Evolutionary conservation across 1,140 invertebrate genomes (phyloP), one percentile per base, ranked within the genome.

Genomic region (Pseudobourletiella spinata): DNA sequence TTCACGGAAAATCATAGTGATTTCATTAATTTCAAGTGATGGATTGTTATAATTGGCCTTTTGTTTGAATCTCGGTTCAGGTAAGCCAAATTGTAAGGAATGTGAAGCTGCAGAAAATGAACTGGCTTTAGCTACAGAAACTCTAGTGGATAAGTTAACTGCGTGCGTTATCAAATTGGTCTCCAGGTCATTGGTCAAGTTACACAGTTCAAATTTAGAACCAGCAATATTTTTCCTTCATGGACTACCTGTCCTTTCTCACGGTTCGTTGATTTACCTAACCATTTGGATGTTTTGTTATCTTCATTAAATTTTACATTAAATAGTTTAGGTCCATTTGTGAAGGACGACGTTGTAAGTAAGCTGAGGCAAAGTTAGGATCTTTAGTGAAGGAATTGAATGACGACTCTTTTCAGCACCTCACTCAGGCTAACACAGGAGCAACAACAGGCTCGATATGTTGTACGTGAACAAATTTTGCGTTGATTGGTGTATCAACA

Each of bases 401-500:
- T 52, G 91, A 95, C 78, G 84, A 90, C 66, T 90, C 82, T 71
- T 96, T 96, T 80, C 92, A 96, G 74, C 90, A 95, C 76, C 80
- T 95, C 64, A 96, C 92, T 3, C 92, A 96, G 78, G 91, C 89
- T 26, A 82, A 89, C 6, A 87, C 85, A 30, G 92, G 91, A 1
- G 87, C 91, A 1, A 95, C 92, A 0, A 95, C 92, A 54, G 92
- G 93, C 86, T 95, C 77, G 81, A 95, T 39, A 84, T 91, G 80
- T 95, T 95, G 87, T 91, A 83, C 84, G 88, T n/a, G n/a, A n/a
- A n/a, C n/a, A n/a, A n/a, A n/a, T n/a, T n/a, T n/a, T n/a, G n/a
- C n/a, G n/a, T n/a, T n/a, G n/a, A n/a, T n/a, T n/a, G n/a, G n/a
- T n/a, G n/a, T n/a, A n/a, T n/a, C n/a, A n/a, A n/a, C n/a, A n/a